Conservation (phyloP, 2,797 vertebrate genomes). For the Neomorphus geoffroyi region DNA sequence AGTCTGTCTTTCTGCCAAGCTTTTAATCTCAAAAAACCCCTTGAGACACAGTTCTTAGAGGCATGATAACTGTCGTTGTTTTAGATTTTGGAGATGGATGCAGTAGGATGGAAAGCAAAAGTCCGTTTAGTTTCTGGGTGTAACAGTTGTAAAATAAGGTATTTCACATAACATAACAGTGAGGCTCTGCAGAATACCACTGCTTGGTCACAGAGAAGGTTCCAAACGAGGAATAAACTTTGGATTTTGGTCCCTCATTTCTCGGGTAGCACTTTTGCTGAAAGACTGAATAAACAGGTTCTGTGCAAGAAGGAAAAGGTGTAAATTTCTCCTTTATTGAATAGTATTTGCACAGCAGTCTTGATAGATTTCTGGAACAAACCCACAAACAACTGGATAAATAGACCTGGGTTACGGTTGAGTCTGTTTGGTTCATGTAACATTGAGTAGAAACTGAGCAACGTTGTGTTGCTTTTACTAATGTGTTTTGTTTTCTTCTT, state of each 20-base stretch:
- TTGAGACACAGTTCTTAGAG: neutral
- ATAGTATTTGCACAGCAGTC: neutral
- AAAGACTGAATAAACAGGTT: neutral
- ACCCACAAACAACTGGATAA: neutral
- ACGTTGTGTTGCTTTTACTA: neutral
- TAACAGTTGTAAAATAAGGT: neutral
- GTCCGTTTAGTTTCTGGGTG: neutral
- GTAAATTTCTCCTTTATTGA: neutral
- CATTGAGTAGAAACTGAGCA: neutral
- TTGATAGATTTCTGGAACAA: neutral
- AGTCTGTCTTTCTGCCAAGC: neutral
- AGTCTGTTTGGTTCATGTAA: neutral
- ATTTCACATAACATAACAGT: fast-evolving
- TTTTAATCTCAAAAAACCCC: neutral
- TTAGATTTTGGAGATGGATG: neutral
- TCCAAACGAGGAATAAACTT: neutral
- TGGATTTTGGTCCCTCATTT: neutral
- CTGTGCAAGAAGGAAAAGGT: neutral
- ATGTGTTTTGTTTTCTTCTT: neutral
- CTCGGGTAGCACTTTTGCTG: neutral
- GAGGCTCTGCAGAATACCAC: neutral
- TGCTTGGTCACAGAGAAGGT: neutral
- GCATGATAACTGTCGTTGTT: neutral
- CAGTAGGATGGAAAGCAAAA: neutral
- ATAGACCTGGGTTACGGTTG: neutral